Conservation (phyloP, 2,797 vertebrate species). For the Rhincodon typus region DNA sequence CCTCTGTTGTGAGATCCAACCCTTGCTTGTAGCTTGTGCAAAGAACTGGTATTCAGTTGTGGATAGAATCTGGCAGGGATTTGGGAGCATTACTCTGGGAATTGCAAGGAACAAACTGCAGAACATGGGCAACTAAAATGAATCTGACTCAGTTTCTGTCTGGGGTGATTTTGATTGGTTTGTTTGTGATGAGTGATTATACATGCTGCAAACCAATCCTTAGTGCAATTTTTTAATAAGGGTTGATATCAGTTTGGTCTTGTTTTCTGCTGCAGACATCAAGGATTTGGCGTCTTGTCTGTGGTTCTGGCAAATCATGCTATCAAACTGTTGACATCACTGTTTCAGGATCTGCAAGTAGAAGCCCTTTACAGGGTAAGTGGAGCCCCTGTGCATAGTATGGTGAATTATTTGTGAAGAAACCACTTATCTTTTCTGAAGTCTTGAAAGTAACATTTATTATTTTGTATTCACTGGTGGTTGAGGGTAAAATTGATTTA, state of each 20-base stretch:
- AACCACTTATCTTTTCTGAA: neutral
- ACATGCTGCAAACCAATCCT: neutral
- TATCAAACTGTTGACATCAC: conserved; percentile 85
- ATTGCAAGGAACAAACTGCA: neutral
- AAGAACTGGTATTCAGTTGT: too few relatives aligned
- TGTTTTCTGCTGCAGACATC: conserved; percentile 65
- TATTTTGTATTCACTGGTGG: neutral
- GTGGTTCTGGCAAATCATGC: conserved; percentile 94
- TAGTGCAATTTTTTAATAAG: neutral
- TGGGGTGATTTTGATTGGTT: neutral
- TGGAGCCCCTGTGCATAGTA: neutral
- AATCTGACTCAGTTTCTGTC: neutral
- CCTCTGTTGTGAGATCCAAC: neutral
- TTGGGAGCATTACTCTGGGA: neutral
- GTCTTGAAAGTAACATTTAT: neutral
- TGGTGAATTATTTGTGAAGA: neutral
- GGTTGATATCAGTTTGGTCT: neutral
- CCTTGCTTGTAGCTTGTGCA: neutral
- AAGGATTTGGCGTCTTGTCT: conserved; percentile 91
- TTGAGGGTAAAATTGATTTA: neutral
- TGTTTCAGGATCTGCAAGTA: conserved; percentile 95
- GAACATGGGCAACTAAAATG: neutral
- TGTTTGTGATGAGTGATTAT: neutral
- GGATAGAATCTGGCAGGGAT: neutral
- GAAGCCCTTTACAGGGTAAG: conserved; percentile 87